Conservation (phyloP, 2,888 invertebrate species). For the Ectobius pallidus region DNA sequence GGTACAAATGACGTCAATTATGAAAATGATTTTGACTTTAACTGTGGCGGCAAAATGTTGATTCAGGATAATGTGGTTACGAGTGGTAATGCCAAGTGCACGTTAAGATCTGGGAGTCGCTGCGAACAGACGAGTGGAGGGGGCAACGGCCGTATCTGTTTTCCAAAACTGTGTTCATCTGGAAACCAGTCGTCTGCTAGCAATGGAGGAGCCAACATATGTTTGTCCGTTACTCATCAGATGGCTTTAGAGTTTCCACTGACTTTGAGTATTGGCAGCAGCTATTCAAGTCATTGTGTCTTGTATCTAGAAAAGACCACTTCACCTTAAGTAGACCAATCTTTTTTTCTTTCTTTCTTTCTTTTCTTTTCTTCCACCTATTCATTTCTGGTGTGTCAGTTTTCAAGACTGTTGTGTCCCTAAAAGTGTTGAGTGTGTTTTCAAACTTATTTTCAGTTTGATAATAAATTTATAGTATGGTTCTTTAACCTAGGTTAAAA, state of each 20-base stretch:
- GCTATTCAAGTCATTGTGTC: conserved; percentile 70
- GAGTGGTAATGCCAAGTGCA: background rate
- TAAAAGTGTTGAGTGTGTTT: too few relatives aligned
- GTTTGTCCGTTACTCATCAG: conserved; percentile 43
- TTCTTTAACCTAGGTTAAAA: too few relatives aligned
- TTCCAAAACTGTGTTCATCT: conserved; percentile 8
- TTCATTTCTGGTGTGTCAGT: too few relatives aligned
- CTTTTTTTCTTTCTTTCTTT: too few relatives aligned
- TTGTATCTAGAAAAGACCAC: conserved; percentile 61
- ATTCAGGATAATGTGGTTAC: background rate
- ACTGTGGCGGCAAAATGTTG: conserved; percentile 2
- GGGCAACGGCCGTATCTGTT: conserved; percentile 2
- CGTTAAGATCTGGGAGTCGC: background rate
- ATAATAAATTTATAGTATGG: too few relatives aligned
- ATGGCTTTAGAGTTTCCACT: conserved; percentile 51
- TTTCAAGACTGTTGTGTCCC: too few relatives aligned
- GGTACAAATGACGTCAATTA: conserved; percentile 29
- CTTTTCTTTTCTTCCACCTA: too few relatives aligned
- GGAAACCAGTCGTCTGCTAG: background rate
- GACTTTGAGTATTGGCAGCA: conserved; percentile 65
- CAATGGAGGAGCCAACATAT: background rate
- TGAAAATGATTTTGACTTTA: conserved; percentile 19
- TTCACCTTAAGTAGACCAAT: conserved; percentile 11
- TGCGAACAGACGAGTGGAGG: background rate
- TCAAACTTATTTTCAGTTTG: too few relatives aligned